A percentile compares a stretch with the other conserved stretches of the same genome.
Conservation (phyloP, 2,797 vertebrate species). For the Sciaenops ocellatus region DNA sequence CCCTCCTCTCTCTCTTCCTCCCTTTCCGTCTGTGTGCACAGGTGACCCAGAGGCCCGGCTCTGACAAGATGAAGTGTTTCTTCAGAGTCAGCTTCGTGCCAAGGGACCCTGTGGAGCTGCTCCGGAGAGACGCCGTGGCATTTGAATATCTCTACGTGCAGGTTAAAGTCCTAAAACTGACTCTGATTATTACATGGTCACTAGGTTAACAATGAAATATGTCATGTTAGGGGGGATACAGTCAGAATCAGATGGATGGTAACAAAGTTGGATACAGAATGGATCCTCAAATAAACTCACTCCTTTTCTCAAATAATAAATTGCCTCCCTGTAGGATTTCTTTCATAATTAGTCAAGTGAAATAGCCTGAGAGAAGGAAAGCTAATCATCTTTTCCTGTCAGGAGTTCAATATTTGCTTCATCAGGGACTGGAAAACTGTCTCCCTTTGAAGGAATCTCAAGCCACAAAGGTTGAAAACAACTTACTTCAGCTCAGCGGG, state of each 20-base stretch:
- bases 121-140: slow-evolving; percentile 94
- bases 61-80: slow-evolving; percentile 98
- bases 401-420: slow-evolving; percentile 32
- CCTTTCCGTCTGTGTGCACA: slow-evolving; percentile 59
- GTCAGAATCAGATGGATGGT: not conserved
- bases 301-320: slow-evolving; percentile 31
- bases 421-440: slow-evolving; percentile 16
- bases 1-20: not conserved
- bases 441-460: slow-evolving; percentile 46
- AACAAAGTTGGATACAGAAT: not conserved
- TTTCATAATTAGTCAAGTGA: slow-evolving; percentile 44
- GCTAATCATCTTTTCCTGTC: slow-evolving; percentile 38
- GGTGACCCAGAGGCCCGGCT: slow-evolving; percentile 96
- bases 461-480: slow-evolving; percentile 30
- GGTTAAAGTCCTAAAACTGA: slow-evolving; percentile 37
- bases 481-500: slow-evolving; percentile 19
- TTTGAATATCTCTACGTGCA: slow-evolving; percentile 96
- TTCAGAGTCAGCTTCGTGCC: slow-evolving; percentile 98
- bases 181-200: not conserved
- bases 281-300: not conserved
- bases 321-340: slow-evolving; percentile 20
- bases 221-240: not conserved
- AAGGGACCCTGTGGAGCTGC: slow-evolving; percentile 96
- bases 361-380: slow-evolving; percentile 42
- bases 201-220: not conserved